Percentiles rank a stretch among this genome's conserved stretches.
phyloP scores from a whole-genome alignment of 2,797 vertebrate genomes.

The Zalophus californianus region DNA sequence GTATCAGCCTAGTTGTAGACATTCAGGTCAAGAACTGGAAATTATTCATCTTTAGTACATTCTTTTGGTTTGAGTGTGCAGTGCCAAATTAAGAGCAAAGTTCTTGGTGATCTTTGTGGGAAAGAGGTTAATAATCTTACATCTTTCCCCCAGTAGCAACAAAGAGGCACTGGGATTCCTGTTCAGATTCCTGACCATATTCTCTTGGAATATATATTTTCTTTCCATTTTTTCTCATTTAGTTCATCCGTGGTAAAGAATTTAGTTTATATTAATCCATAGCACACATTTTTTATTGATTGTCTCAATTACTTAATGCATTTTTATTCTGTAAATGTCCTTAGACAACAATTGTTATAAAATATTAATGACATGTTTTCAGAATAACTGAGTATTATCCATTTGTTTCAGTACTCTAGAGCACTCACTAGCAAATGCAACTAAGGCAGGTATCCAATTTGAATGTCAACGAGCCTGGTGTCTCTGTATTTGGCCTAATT shows the following conservation, averaged over 20 bases:
- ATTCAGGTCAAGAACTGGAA: background rate
- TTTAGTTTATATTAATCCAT: background rate
- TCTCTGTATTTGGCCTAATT: conserved; percentile 73
- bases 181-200: background rate
- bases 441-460: conserved; percentile 54
- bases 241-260: background rate
- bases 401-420: conserved; percentile 54
- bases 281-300: background rate
- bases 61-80: background rate
- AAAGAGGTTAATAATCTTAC: background rate
- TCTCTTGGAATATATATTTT: background rate
- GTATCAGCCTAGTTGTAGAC: too few species aligned
- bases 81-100: background rate
- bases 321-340: background rate
- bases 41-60: background rate
- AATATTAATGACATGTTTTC: conserved; percentile 74
- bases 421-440: background rate
- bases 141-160: too few species aligned
- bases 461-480: conserved; percentile 54
- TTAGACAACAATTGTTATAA: conserved; percentile 67
- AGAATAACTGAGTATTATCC: conserved; percentile 3
- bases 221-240: background rate
- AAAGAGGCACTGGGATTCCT: background rate
- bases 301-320: background rate
- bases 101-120: background rate